Base-by-base conservation (phyloP, 92 coral and sea anemone genomes). In the Porites divaricata region DNA sequence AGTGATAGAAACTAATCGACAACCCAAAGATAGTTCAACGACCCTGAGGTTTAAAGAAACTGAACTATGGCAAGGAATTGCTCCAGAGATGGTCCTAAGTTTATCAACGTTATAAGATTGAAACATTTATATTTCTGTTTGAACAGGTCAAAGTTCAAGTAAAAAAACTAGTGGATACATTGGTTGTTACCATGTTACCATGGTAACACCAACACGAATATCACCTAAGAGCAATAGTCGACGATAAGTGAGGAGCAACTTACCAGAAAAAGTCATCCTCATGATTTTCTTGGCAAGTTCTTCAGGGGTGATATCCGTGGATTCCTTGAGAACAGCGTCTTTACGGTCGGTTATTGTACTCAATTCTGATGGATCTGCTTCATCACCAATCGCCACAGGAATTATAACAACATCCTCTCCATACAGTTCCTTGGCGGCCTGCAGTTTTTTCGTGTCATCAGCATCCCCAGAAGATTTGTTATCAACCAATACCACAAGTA, bases 401-500 rank as follows among this genome's bases (percentile, higher is more conserved):
- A 97, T 89, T 12, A 95, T 67, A 56, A 66, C 81, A 9, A 97
- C 94, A 45, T 84, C 91, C 20, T 66, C 76, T 53, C 73, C 81
- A 57, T 88, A 91, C 85, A 97, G 88, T 56, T 82, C 87, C 63
- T 83, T 92, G n/a, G 95, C 95, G 35, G 91, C 92, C 35, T 79
- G 82, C 2, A 91, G 80, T 48, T 88, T 91, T 16, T 82, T 91
- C 73, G 91, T 76, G 71, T 97, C 86, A 66, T 85, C 74, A 8
- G 84, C 75, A 66, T 94, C 96, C 6, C 96, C 98, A 53, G 83
- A 89, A 45, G 98, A 96, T 25, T 83, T 54, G 52, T 91, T 93
- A 54, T 95, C 99, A 63, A 94, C 83, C 67, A 96, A 79, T 12
- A 96, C 91, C 70, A 96, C 95, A 6, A 94, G 81, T 20, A 96